Percentiles rank a stretch among this genome's conserved stretches.
These are phyloP conservation scores for Alethe diademata DNA, from an alignment of 2,113 vertebrate genomes.

Conservation along the genomic window DNA sequence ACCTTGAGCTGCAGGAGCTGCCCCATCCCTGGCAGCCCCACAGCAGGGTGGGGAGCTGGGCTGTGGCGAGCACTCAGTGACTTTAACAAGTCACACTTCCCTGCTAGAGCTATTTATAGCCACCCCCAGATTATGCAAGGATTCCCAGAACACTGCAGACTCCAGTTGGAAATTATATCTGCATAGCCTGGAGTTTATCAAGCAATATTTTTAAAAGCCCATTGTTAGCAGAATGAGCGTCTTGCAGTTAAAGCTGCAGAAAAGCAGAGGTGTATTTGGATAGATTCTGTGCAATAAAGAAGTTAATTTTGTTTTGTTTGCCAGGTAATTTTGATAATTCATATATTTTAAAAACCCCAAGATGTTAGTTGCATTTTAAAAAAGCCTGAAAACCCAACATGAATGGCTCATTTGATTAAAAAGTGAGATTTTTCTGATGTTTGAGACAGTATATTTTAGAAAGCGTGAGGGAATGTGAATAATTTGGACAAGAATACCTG, in stretches of 20 bases:
- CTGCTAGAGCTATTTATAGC: background rate
- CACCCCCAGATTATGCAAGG: slow-evolving; percentile 45
- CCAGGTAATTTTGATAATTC: background rate
- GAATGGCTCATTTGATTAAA: background rate
- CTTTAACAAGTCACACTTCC: background rate
- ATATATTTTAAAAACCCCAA: background rate
- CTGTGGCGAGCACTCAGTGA: background rate
- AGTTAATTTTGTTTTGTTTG: background rate
- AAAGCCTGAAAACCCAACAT: background rate
- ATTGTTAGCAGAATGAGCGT: background rate
- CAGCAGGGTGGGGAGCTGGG: background rate
- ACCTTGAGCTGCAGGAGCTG: background rate
- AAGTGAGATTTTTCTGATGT: background rate
- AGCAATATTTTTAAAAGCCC: background rate
- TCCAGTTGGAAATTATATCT: background rate
- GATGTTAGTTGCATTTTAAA: background rate
- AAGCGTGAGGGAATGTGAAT: background rate
- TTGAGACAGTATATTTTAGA: background rate
- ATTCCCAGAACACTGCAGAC: slow-evolving; percentile 64
- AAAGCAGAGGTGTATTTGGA: background rate
- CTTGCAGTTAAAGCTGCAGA: background rate
- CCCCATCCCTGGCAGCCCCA: background rate
- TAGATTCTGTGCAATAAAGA: background rate
- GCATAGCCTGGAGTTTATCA: background rate
- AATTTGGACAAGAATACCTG: background rate